These are phyloP conservation scores for Dryocosmus kuriphilus DNA, from an alignment of 2,888 invertebrate genomes.

Conservation along the genomic window DNA sequence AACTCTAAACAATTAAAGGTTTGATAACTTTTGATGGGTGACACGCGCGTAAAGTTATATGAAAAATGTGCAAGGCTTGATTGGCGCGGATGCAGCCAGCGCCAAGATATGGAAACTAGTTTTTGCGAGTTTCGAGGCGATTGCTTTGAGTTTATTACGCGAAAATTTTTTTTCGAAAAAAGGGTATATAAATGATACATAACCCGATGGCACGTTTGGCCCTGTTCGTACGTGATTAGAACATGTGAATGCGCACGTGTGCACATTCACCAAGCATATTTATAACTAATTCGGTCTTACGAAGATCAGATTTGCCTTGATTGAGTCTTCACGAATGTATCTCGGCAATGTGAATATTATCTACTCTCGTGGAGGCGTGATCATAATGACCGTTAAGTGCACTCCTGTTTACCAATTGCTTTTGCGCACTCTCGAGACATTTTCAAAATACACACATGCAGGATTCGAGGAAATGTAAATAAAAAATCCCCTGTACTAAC, in stretches of 20 bases:
- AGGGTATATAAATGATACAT: neutral
- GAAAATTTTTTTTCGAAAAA: neutral
- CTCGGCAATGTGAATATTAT: constrained; percentile 21
- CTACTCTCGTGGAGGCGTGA: constrained; percentile 16
- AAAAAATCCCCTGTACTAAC: neutral
- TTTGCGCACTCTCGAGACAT: neutral
- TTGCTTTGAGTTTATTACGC: neutral
- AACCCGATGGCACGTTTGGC: neutral
- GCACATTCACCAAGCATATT: no score
- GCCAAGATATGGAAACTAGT: neutral
- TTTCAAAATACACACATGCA: neutral
- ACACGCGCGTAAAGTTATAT: neutral
- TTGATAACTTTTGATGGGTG: neutral
- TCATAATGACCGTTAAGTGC: constrained; percentile 9
- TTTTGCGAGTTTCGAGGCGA: neutral
- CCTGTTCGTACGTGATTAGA: no score
- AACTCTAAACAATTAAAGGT: neutral
- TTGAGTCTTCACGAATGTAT: constrained; percentile 18
- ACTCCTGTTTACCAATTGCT: neutral
- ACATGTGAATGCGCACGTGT: no score
- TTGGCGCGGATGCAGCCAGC: neutral
- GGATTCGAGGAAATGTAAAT: neutral
- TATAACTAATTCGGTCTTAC: no score
- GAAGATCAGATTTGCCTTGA: no score
- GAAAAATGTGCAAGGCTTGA: neutral